These are phyloP conservation scores for Hemicordylus capensis DNA, from an alignment of 2,113 vertebrate species.

Conservation along the genomic window DNA sequence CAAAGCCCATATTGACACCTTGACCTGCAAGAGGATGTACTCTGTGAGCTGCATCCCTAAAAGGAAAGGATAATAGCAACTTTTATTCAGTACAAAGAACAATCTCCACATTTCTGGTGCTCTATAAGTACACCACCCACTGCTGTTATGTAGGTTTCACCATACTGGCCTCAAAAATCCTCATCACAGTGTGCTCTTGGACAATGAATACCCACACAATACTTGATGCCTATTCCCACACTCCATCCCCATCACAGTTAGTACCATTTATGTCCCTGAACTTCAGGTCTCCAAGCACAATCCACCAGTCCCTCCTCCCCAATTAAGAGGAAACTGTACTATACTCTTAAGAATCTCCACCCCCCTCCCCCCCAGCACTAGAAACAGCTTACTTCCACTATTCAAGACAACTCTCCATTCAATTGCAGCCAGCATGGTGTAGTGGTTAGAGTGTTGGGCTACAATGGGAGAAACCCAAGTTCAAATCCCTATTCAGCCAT, in stretches of 20 bases:
- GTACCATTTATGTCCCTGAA: background rate
- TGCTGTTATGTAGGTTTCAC: background rate
- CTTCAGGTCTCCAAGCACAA: background rate
- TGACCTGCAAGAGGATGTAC: slow-evolving; percentile 97
- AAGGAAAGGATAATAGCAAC: slow-evolving; percentile 46
- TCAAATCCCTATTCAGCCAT: too few species aligned
- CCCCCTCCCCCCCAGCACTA: background rate
- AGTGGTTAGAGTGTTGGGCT: too few species aligned
- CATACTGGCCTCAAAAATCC: background rate
- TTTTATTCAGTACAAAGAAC: background rate
- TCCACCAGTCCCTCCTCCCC: background rate
- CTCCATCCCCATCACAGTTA: background rate
- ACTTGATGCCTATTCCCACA: background rate
- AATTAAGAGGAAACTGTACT: background rate
- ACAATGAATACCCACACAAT: background rate
- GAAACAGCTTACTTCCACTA: background rate
- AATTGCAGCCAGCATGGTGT: too few species aligned
- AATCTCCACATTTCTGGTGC: background rate
- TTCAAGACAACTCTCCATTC: accelerated
- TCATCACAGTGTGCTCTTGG: background rate
- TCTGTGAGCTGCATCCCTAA: slow-evolving; percentile 95
- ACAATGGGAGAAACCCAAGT: too few species aligned
- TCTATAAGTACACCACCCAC: background rate
- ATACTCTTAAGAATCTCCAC: background rate
- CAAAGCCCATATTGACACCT: slow-evolving; percentile 97